Conservation (phyloP, 2,797 vertebrate genomes). For the Vultur gryphus region DNA sequence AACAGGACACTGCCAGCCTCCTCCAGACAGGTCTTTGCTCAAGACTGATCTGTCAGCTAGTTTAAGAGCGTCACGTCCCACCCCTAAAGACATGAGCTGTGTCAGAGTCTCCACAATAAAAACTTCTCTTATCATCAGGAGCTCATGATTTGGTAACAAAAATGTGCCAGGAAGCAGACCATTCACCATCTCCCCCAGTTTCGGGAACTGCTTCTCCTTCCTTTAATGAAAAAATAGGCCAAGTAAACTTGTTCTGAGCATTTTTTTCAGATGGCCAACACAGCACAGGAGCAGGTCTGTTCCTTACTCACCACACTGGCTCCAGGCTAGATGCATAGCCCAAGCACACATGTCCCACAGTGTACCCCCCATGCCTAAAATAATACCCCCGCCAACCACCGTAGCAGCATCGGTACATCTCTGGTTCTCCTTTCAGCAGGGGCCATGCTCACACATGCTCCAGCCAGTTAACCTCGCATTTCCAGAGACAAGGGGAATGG, state of each 20-base stretch:
- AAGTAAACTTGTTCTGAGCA: not conserved
- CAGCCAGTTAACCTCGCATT: accelerated
- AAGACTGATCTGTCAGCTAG: not conserved
- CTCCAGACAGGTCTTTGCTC: not conserved
- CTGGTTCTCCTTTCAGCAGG: not conserved
- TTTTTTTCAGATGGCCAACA: not conserved
- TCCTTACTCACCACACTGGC: not conserved
- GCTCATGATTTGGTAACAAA: not conserved
- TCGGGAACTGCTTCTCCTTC: not conserved
- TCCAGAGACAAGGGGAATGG: not conserved
- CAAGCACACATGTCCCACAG: accelerated
- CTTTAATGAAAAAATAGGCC: not conserved
- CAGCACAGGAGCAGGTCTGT: not conserved
- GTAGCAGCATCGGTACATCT: accelerated
- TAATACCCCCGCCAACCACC: not conserved
- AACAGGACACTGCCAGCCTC: not conserved
- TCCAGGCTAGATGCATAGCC: not conserved
- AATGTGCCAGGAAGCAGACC: not conserved
- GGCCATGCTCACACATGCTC: not conserved
- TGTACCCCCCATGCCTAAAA: not conserved
- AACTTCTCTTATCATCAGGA: not conserved
- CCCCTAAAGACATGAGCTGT: not conserved
- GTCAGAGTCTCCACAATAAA: not conserved
- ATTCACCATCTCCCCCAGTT: not conserved
- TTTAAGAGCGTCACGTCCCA: not conserved